phyloP scores from a whole-genome alignment of 2,113 vertebrate species.

The Puma concolor region DNA sequence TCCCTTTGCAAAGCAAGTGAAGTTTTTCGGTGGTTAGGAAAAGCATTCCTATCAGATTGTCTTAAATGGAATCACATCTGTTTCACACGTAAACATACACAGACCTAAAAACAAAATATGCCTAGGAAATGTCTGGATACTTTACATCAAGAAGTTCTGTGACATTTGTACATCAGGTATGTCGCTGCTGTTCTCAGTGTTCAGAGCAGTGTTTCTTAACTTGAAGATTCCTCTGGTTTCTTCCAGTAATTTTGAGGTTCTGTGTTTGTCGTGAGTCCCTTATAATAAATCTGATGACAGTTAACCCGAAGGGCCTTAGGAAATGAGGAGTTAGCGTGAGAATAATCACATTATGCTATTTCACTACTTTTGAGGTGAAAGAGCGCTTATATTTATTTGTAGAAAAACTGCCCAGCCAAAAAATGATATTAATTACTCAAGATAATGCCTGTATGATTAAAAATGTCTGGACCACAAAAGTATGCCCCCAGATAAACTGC shows the following conservation, averaged over 20 bases:
- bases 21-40: not conserved
- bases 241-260: not conserved
- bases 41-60: not conserved
- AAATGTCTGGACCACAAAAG: not conserved
- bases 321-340: not conserved
- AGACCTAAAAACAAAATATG: conserved; percentile 10
- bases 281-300: not conserved
- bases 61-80: not conserved
- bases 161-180: not conserved
- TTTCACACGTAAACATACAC: not conserved
- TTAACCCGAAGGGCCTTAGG: not conserved
- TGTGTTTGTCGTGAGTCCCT: not conserved
- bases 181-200: not conserved
- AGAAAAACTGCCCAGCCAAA: not conserved
- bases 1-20: not conserved
- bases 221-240: not conserved
- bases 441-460: not conserved
- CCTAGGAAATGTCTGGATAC: not conserved
- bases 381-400: not conserved
- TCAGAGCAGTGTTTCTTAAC: not conserved
- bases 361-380: not conserved
- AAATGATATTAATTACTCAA: not conserved
- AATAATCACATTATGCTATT: not conserved
- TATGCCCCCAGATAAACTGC: not conserved
- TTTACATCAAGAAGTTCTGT: not conserved